Conservation (phyloP, 2,888 invertebrate genomes). For the Chesias legatella region DNA sequence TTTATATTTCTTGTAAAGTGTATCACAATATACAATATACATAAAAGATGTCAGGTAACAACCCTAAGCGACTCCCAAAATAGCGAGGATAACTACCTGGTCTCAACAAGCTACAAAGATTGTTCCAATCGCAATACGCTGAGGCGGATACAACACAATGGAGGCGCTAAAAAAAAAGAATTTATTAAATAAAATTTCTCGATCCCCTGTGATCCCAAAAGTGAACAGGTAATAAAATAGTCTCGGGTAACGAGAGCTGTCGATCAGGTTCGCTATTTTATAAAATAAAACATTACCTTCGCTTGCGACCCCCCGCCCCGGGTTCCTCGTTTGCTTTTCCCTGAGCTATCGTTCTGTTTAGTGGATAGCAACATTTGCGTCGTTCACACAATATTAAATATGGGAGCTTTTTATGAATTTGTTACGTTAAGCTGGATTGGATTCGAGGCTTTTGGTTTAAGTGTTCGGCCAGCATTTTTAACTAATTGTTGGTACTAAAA, state of each 20-base stretch:
- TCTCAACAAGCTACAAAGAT: background rate
- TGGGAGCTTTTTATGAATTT: too few species aligned
- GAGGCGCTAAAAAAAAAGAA: constrained; percentile 5
- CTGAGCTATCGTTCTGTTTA: background rate
- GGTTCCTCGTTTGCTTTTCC: background rate
- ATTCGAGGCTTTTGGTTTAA: too few species aligned
- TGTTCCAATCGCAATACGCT: constrained; percentile 8
- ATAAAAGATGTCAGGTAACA: too few species aligned
- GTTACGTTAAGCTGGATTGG: too few species aligned
- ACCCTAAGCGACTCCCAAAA: background rate
- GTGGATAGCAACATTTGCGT: too few species aligned
- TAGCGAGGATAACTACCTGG: background rate
- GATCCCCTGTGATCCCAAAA: constrained; percentile 3
- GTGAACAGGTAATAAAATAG: constrained; percentile 5
- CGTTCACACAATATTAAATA: too few species aligned
- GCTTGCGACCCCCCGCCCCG: background rate
- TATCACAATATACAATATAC: too few species aligned
- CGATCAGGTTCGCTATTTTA: too few species aligned
- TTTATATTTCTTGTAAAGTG: too few species aligned
- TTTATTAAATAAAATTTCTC: constrained; percentile 7
- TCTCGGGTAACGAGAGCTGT: background rate
- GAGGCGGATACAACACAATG: constrained; percentile 4
- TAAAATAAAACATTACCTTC: too few species aligned
- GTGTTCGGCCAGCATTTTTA: too few species aligned
- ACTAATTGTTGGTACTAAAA: too few species aligned